These are phyloP conservation scores for Limnephilus auricula DNA, from an alignment of 2,888 invertebrate species.

Conservation along the genomic window DNA sequence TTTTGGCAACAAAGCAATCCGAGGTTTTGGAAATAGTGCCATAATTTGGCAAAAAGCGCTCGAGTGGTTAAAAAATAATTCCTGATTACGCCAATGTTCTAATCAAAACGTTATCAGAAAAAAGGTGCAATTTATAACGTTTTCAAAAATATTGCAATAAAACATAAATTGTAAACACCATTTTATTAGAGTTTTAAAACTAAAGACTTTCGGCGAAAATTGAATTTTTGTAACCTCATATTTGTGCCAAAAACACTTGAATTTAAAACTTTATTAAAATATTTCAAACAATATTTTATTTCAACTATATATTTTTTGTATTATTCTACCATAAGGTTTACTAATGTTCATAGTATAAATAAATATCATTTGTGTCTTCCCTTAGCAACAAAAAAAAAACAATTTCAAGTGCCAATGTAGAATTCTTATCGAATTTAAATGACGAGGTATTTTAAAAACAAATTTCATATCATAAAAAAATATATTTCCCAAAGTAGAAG, in stretches of 20 bases:
- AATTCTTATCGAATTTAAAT: not conserved
- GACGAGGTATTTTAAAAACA: slow-evolving; percentile 23
- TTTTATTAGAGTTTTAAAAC: not conserved
- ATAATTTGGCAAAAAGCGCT: no score
- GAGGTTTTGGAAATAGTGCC: no score
- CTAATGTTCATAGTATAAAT: not conserved
- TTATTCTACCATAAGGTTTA: not conserved
- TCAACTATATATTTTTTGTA: not conserved
- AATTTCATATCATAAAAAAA: not conserved
- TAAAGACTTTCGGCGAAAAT: not conserved
- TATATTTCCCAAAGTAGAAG: not conserved
- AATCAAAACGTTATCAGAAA: not conserved
- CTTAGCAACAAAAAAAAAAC: not conserved
- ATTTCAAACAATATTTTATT: not conserved
- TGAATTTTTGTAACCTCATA: no score
- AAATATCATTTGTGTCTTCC: slow-evolving; percentile 27
- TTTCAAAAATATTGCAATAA: not conserved
- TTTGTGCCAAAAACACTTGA: not conserved
- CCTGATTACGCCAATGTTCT: not conserved
- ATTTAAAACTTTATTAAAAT: not conserved
- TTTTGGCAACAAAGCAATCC: no score
- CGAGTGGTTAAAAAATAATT: no score
- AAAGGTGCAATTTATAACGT: not conserved
- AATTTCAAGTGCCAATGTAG: slow-evolving; percentile 39
- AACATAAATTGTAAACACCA: not conserved